phyloP scores from a whole-genome alignment of 2,797 vertebrate species.

The Setipinna tenuifilis region DNA sequence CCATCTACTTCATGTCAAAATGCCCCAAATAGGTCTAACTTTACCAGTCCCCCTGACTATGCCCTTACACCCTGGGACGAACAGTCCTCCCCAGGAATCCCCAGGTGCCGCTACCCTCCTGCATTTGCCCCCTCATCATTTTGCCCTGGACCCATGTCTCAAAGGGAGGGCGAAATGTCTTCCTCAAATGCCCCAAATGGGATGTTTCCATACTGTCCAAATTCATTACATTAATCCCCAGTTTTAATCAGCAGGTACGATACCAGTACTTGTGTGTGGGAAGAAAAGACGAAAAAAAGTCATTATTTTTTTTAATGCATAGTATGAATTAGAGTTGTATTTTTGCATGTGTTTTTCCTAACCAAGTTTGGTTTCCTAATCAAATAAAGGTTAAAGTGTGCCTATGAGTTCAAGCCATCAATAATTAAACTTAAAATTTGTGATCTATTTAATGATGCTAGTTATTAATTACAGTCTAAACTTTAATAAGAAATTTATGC shows the following conservation, averaged over 20 bases:
- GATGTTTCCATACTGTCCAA: neutral
- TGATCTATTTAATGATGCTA: conserved; percentile 3
- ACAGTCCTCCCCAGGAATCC: neutral
- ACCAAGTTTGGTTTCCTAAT: neutral
- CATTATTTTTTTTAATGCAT: neutral
- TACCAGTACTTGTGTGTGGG: neutral
- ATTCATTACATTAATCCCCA: neutral
- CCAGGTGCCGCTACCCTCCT: neutral
- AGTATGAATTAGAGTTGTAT: neutral
- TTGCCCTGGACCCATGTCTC: neutral
- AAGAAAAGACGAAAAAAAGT: neutral
- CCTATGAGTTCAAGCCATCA: neutral
- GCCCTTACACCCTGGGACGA: neutral
- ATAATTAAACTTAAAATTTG: neutral
- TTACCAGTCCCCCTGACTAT: neutral
- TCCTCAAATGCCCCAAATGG: neutral
- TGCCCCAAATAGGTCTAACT: neutral
- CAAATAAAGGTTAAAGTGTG: neutral
- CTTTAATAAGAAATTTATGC: conserved; percentile 32
- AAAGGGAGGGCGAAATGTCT: neutral
- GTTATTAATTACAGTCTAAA: conserved; percentile 11
- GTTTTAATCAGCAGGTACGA: neutral
- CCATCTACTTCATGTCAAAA: neutral
- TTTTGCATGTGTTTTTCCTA: neutral
- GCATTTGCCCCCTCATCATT: neutral